Percentiles rank a stretch among this genome's conserved stretches.
phyloP scores from a whole-genome alignment of 2,888 invertebrate genomes.

The Drosophila lacicola region DNA sequence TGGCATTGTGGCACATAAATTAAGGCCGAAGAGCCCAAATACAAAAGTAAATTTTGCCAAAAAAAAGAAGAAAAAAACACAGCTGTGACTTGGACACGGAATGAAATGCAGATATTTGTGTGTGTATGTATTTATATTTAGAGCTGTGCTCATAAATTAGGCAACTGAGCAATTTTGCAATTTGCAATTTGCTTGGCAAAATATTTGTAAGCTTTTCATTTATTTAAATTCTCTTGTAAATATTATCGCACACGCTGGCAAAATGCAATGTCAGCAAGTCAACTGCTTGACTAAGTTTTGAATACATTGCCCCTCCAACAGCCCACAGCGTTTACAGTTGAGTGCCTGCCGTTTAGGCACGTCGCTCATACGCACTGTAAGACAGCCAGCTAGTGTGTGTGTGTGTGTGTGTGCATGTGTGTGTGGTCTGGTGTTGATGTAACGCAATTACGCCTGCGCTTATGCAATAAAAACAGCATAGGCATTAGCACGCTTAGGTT shows the following conservation, averaged over 20 bases:
- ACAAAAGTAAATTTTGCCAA: constrained; percentile 28
- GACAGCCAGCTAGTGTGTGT: not conserved
- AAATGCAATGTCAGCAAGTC: constrained; percentile 50
- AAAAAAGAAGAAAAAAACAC: constrained; percentile 16
- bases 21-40: constrained; percentile 31
- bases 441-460: constrained; percentile 20
- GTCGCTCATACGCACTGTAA: constrained; percentile 45
- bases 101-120: not conserved
- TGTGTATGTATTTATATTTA: not conserved
- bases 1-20: constrained; percentile 50
- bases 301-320: not conserved
- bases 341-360: constrained; percentile 23
- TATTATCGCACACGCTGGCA: constrained; percentile 14
- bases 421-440: constrained; percentile 6
- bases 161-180: constrained; percentile 21
- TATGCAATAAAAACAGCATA: constrained; percentile 27
- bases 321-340: constrained; percentile 4
- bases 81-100: constrained; percentile 28
- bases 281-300: constrained; percentile 30
- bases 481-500: constrained; percentile 10
- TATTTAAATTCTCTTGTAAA: constrained; percentile 34
- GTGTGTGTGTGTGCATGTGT: constrained; percentile 4
- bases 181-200: constrained; percentile 40
- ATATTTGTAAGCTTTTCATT: constrained; percentile 44
- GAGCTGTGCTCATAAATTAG: constrained; percentile 31